These are phyloP conservation scores for Lapara coniferarum DNA, from an alignment of 2,888 invertebrate genomes.

Conservation along the genomic window DNA sequence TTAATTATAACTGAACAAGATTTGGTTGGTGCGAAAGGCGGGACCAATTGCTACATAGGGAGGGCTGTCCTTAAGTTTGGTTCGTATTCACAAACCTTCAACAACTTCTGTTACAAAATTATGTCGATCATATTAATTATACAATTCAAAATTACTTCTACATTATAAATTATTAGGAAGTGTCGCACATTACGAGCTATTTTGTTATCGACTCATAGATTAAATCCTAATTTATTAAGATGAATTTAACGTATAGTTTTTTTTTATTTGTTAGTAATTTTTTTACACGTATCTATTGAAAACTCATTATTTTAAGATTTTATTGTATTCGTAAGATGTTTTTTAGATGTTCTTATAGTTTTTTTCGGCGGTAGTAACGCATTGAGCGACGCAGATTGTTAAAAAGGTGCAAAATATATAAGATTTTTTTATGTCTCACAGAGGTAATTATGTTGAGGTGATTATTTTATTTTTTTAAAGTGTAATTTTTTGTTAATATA, in stretches of 20 bases:
- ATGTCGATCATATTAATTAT: too few relatives aligned
- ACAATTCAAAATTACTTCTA: constrained; percentile 38
- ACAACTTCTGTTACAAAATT: too few relatives aligned
- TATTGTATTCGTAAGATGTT: constrained; percentile 32
- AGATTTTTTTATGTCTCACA: not conserved
- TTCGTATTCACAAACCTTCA: too few relatives aligned
- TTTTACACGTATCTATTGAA: constrained; percentile 42
- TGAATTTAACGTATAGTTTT: constrained; percentile 32
- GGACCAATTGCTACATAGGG: too few relatives aligned
- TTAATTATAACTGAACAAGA: too few relatives aligned
- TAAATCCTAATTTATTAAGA: constrained; percentile 47
- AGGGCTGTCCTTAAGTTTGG: too few relatives aligned
- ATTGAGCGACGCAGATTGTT: not conserved
- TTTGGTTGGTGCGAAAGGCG: too few relatives aligned
- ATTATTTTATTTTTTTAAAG: not conserved
- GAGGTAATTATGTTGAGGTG: too few relatives aligned
- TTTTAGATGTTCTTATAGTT: constrained; percentile 18
- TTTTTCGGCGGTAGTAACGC: constrained; percentile 1
- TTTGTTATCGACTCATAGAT: constrained; percentile 58
- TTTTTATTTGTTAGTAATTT: constrained; percentile 48
- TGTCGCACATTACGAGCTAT: constrained; percentile 4
- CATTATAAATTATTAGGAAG: constrained; percentile 28
- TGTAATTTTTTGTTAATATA: not conserved
- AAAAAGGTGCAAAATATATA: not conserved
- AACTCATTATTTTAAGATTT: constrained; percentile 57